These are phyloP conservation scores for Monodelphis domestica DNA, from an alignment of 2,797 vertebrate genomes.

Conservation along the genomic window DNA sequence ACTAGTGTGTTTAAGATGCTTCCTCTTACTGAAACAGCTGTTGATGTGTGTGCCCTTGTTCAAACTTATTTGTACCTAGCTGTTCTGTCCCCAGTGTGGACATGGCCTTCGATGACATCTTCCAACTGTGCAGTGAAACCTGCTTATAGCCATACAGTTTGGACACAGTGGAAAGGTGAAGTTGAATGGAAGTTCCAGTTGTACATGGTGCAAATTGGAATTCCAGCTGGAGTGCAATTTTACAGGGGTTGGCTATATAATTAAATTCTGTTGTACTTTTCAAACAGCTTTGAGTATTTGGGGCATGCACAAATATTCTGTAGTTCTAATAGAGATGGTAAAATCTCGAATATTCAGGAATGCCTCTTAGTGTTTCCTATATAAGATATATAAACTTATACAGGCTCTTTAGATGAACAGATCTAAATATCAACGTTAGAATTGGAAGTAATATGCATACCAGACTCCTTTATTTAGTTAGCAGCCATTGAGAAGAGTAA, in stretches of 20 bases:
- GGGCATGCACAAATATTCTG: conserved; percentile 77
- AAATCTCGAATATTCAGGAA: conserved; percentile 76
- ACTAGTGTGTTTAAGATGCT: conserved; percentile 75
- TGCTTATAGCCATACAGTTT: conserved; percentile 82
- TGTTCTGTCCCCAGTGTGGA: conserved; percentile 83
- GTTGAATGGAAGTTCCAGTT: conserved; percentile 82
- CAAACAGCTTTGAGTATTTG: conserved; percentile 48
- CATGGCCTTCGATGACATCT: conserved; percentile 82
- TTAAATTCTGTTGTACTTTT: background rate
- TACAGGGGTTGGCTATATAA: conserved; percentile 73
- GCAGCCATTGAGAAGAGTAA: conserved; percentile 65
- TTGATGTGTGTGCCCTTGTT: conserved; percentile 81
- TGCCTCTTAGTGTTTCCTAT: conserved; percentile 68
- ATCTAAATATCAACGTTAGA: conserved; percentile 67
- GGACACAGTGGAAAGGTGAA: conserved; percentile 82
- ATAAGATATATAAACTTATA: conserved; percentile 62
- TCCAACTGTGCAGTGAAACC: conserved; percentile 83
- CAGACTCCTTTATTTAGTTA: conserved; percentile 72
- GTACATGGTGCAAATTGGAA: conserved; percentile 81
- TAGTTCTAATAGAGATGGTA: conserved; percentile 77
- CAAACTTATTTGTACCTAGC: conserved; percentile 81
- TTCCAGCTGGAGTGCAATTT: conserved; percentile 79
- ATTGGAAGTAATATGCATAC: conserved; percentile 71
- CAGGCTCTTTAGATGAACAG: conserved; percentile 67
- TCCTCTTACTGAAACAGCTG: conserved; percentile 78